Evolutionary conservation across 2,797 vertebrate species (phyloP), one percentile per base, ranked within the genome.

Genomic region (Bryconaethiops microstoma): DNA sequence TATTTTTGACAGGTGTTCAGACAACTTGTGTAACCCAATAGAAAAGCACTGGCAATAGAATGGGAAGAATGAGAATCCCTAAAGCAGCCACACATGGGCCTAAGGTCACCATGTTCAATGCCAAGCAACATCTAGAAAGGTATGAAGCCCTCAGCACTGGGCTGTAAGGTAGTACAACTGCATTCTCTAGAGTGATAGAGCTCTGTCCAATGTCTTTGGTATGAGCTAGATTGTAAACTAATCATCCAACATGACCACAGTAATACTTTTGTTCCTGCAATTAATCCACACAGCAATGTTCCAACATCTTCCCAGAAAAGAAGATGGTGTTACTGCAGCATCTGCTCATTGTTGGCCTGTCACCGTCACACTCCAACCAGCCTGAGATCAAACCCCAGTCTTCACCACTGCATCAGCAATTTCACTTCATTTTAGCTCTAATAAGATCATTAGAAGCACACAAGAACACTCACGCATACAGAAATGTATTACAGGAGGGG

Each of bases 401-500:
- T 74, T 83, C 77, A 55, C 75, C 65, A 59, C 45, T 29, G 71
- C 76, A 64, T 83, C 82, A 79, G 77, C 73, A 80, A 63, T 71
- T 69, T 60, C 45, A 62, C 57, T 39, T 59, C 17, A 23, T 59
- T 77, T 65, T 60, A 69, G 50, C 67, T 69, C 21, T 77, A 80
- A 77, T 80, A 21, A 73, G 68, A 77, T 68, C 72, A 76, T 83
- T 79, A 65, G 60, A 82, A 52, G 76, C 59, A n/a, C 70, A 78
- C 60, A 35, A 29, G 12, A 48, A 65, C 3, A 25, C 23, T 39
- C 17, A 17, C 54, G 17, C 29, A 48, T 45, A 14, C n/a, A 48
- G 69, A 76, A 71, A 65, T 42, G 23, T 62, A 71, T 64, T 83
- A 48, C 19, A 39, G 67, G 48, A 39, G 35, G 16, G 69, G 69